phyloP scores from a whole-genome alignment of 2,888 invertebrate species.

The Harpalus rufipes region DNA sequence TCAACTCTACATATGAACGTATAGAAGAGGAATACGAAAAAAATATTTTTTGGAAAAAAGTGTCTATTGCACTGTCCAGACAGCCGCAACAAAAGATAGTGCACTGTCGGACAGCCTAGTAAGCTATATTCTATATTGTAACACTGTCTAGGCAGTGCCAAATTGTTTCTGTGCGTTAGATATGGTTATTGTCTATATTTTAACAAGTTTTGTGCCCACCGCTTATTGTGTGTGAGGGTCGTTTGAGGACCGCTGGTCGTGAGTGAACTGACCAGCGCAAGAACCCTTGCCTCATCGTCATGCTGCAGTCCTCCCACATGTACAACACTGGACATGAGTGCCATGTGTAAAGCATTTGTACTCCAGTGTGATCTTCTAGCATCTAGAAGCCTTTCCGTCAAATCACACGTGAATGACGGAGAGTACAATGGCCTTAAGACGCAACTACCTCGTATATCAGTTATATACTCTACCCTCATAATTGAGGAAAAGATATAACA shows the following conservation, averaged over 20 bases:
- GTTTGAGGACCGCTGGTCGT: neutral
- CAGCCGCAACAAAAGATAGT: no score
- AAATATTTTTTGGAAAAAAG: no score
- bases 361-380: neutral
- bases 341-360: neutral
- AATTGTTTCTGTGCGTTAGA: no score
- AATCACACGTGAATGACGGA: neutral
- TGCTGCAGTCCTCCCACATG: conserved; percentile 1
- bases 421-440: neutral
- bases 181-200: no score
- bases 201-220: no score
- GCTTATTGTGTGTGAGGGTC: neutral
- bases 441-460: conserved; percentile 19
- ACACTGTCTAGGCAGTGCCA: no score
- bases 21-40: no score
- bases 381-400: neutral
- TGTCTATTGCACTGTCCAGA: no score
- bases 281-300: neutral
- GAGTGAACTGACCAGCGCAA: neutral
- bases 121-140: no score
- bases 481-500: conserved; percentile 36
- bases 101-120: no score
- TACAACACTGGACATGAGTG: neutral
- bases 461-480: conserved; percentile 28
- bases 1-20: no score